Evolutionary conservation across 2,888 invertebrate species (phyloP).

Genomic region (Lasiommata megera): DNA sequence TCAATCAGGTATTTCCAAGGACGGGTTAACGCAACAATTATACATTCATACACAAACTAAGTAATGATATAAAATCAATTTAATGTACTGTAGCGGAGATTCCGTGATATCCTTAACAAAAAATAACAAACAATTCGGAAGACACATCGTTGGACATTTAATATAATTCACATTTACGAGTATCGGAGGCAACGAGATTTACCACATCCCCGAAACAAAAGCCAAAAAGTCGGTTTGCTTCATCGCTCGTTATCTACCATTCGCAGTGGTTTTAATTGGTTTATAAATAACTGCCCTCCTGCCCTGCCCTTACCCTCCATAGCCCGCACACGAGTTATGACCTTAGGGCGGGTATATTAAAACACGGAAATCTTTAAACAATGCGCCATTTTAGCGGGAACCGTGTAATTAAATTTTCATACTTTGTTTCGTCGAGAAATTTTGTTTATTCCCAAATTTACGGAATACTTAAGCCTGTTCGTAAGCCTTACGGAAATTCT

Average conservation of each 20-base stretch:
- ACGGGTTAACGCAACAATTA: too few species aligned
- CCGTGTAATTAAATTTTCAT: conserved; percentile 40
- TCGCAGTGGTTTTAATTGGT: conserved; percentile 75
- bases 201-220: conserved; percentile 36
- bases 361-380: conserved; percentile 59
- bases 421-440: conserved; percentile 28
- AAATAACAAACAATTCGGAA: neutral
- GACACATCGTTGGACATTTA: neutral
- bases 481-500: conserved; percentile 16
- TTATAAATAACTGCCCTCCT: conserved; percentile 70
- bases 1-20: too few species aligned
- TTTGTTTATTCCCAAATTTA: conserved; percentile 29
- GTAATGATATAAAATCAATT: too few species aligned
- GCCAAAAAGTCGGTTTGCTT: conserved; percentile 42
- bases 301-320: conserved; percentile 50
- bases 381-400: conserved; percentile 45
- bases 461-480: conserved; percentile 25
- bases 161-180: conserved; percentile 5
- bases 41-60: too few species aligned
- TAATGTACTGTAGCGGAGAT: neutral
- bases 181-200: conserved; percentile 21
- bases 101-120: neutral
- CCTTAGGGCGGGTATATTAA: conserved; percentile 55
- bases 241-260: conserved; percentile 61
- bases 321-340: conserved; percentile 55